phyloP scores from a whole-genome alignment of 2,888 invertebrate species.

The Aphrophora alni region DNA sequence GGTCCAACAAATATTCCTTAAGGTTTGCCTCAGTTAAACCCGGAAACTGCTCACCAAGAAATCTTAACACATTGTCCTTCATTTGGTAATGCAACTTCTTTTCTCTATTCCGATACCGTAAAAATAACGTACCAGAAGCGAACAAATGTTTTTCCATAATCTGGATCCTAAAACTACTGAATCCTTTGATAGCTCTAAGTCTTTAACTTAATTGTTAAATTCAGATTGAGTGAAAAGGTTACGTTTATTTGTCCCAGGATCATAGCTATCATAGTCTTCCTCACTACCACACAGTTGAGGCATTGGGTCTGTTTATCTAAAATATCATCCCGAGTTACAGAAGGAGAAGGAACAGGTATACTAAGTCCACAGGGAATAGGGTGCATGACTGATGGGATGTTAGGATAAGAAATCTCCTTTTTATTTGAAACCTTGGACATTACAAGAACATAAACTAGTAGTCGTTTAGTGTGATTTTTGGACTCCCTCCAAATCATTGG shows the following conservation, averaged over 20 bases:
- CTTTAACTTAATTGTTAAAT: constrained; percentile 2
- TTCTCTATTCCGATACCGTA: neutral
- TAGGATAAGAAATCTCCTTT: constrained; percentile 13
- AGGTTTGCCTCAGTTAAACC: constrained; percentile 36
- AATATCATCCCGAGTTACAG: neutral
- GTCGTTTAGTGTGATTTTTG: constrained; percentile 1
- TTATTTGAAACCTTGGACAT: constrained; percentile 14
- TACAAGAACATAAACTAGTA: neutral
- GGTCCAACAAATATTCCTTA: constrained; percentile 32
- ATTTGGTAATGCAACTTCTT: neutral
- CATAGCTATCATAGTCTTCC: neutral
- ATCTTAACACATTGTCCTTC: constrained; percentile 34
- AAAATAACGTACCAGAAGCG: neutral
- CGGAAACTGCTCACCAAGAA: too few species aligned
- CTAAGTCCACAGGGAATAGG: constrained; percentile 2
- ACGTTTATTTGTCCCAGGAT: neutral
- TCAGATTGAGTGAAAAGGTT: neutral
- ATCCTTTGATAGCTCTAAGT: constrained; percentile 6
- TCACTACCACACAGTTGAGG: neutral
- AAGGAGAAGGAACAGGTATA: neutral
- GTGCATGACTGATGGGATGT: constrained; percentile 15
- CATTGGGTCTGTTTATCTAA: neutral
- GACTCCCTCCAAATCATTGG: constrained; percentile 17
- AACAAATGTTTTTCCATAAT: neutral
- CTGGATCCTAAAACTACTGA: neutral